These are phyloP conservation scores for Lutra lutra DNA, from an alignment of 2,797 vertebrate species.

Conservation along the genomic window DNA sequence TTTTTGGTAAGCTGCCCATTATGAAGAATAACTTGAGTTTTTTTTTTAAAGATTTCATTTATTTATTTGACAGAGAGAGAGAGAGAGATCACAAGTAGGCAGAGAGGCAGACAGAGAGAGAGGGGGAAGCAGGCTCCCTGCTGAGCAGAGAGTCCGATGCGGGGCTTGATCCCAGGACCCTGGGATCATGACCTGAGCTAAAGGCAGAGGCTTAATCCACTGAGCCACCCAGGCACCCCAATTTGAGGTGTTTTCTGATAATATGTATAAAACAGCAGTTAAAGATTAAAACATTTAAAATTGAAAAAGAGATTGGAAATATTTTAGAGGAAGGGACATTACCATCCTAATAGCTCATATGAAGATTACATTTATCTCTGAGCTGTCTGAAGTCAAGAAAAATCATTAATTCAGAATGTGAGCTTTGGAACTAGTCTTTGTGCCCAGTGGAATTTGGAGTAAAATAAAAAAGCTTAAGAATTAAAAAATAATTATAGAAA, in stretches of 20 bases:
- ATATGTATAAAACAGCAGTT: not conserved
- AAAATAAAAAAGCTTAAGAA: not conserved
- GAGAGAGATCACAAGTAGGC: too few relatives aligned
- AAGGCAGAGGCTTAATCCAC: too few relatives aligned
- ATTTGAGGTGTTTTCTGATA: not conserved
- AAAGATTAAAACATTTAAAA: not conserved
- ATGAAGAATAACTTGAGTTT: not conserved
- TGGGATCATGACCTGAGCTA: too few relatives aligned
- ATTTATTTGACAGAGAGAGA: too few relatives aligned
- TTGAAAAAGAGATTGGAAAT: not conserved
- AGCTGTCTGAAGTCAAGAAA: not conserved
- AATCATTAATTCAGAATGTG: not conserved
- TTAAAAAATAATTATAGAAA: not conserved
- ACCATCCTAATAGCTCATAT: not conserved
- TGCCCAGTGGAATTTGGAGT: not conserved
- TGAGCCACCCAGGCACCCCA: too few relatives aligned
- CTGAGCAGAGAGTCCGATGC: too few relatives aligned
- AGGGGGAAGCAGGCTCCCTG: too few relatives aligned
- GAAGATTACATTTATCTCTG: not conserved
- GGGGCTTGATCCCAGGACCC: too few relatives aligned
- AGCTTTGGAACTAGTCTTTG: not conserved
- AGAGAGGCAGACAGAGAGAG: too few relatives aligned
- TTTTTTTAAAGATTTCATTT: too few relatives aligned
- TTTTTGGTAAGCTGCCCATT: not conserved
- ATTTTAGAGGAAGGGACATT: not conserved